Base-by-base conservation (phyloP, 2,113 vertebrate genomes). In the Syngnathus floridae region DNA sequence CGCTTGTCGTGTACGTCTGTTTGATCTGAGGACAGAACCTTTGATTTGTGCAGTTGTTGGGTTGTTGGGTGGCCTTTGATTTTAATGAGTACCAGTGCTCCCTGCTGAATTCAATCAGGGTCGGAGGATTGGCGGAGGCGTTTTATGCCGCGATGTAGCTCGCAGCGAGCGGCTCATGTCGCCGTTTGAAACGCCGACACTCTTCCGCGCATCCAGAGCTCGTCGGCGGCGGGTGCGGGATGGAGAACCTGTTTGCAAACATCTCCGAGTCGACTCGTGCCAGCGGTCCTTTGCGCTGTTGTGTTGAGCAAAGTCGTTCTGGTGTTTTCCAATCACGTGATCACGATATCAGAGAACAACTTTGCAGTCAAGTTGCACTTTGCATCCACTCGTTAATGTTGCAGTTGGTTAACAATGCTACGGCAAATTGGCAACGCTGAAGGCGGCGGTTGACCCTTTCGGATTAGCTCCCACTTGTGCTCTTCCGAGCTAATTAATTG, bases 1-100 rank as follows among this genome's bases (percentile, higher is more conserved):
- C 69, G 71, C 62, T 66, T 75, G 72, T 81, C 67, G 62, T 66
- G 67, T 61, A 40, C 70, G 49, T 70, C 57, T 40, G 65, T 90
- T 82, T 86, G 80, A 87, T 86, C 71, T 74, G 45, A 75, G 75
- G 72, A 66, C 77, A 86, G 85, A 84, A 82, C 82, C 84, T 90
- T 88, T 87, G 82, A 89, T 88, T 82, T 83, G 81, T 74, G 69
- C 65, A 64, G 70, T 87, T 82, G 81, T 81, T 69, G 84, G 70
- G 69, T 81, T 77, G 81, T 80, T 72, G 72, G 64, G 54, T 71
- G 71, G 83, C 73, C 78, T 84, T 83, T 84, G 66, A 78, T 83
- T 88, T 77, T 89, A 89, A 90, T 85, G 86, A 85, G 59, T 61
- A 40, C 59, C 59, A 61, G 38, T 7, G 59, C 40, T 45, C 43